These are phyloP conservation scores for Drosophila truncata DNA, from an alignment of 1,140 invertebrate species.

Conservation along the genomic window DNA sequence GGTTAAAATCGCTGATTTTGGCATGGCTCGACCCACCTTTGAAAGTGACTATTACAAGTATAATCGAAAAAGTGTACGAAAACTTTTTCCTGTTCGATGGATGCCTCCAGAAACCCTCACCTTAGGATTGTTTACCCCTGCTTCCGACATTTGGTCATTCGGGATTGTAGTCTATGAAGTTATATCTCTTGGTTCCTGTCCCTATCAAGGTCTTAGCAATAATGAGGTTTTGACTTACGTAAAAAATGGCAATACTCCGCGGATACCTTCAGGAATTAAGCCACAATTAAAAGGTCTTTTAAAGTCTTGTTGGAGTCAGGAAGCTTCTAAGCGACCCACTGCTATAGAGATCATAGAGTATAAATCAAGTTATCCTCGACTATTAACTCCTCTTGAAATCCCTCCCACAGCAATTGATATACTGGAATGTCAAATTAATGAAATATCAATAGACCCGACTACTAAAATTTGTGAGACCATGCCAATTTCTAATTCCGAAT, in stretches of 20 bases:
- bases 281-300: slow-evolving; percentile 91
- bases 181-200: slow-evolving; percentile 94
- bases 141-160: slow-evolving; percentile 95
- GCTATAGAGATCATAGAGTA: slow-evolving; percentile 93
- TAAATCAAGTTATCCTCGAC: slow-evolving; percentile 90
- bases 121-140: slow-evolving; percentile 93
- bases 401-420: slow-evolving; percentile 91
- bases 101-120: slow-evolving; percentile 95
- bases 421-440: slow-evolving; percentile 43
- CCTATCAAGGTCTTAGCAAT: slow-evolving; percentile 94
- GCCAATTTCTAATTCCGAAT: background rate
- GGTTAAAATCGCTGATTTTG: slow-evolving; percentile 96
- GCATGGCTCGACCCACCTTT: slow-evolving; percentile 95
- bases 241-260: slow-evolving; percentile 90
- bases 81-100: slow-evolving; percentile 92
- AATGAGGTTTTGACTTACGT: slow-evolving; percentile 93
- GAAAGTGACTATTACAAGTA: slow-evolving; percentile 96
- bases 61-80: slow-evolving; percentile 92
- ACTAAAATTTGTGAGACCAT: background rate
- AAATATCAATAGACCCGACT: slow-evolving; percentile 15
- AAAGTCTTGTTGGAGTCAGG: slow-evolving; percentile 91
- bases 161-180: slow-evolving; percentile 94
- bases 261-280: slow-evolving; percentile 91
- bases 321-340: slow-evolving; percentile 89
- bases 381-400: slow-evolving; percentile 92